phyloP scores from a whole-genome alignment of 1,140 invertebrate species.

The Pseudobourletiella spinata region DNA sequence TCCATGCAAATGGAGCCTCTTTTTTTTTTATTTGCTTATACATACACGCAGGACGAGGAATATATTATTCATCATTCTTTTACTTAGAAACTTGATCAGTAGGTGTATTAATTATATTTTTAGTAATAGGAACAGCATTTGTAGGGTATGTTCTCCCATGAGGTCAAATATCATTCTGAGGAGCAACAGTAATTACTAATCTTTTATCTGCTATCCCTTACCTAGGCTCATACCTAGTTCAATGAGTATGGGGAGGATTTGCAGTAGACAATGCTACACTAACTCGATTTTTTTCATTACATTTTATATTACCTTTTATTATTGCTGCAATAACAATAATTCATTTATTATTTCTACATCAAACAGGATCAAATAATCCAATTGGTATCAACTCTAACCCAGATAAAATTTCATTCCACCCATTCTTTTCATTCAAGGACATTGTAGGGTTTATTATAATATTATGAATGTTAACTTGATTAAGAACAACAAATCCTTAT shows the following conservation, averaged over 20 bases:
- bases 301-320: constrained; percentile 60
- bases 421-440: constrained; percentile 53
- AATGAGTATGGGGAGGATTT: constrained; percentile 61
- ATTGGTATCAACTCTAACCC: constrained; percentile 25
- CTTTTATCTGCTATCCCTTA: constrained; percentile 56
- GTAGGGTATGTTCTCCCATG: constrained; percentile 60
- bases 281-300: constrained; percentile 60
- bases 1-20: constrained; percentile 46
- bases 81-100: constrained; percentile 47
- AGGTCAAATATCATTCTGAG: constrained; percentile 64
- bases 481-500: constrained; percentile 46
- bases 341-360: constrained; percentile 53
- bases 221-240: constrained; percentile 49
- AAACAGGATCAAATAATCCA: constrained; percentile 43
- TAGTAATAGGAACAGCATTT: constrained; percentile 56
- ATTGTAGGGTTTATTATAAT: constrained; percentile 49
- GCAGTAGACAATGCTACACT: constrained; percentile 57
- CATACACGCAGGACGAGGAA: constrained; percentile 38
- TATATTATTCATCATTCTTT: constrained; percentile 39
- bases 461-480: constrained; percentile 43
- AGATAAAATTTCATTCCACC: constrained; percentile 41
- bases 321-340: constrained; percentile 49
- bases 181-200: constrained; percentile 62
- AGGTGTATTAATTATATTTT: constrained; percentile 50
- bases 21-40: constrained; percentile 41